Conservation (phyloP, 2,113 vertebrate species). For the Australoheros scitulus region DNA sequence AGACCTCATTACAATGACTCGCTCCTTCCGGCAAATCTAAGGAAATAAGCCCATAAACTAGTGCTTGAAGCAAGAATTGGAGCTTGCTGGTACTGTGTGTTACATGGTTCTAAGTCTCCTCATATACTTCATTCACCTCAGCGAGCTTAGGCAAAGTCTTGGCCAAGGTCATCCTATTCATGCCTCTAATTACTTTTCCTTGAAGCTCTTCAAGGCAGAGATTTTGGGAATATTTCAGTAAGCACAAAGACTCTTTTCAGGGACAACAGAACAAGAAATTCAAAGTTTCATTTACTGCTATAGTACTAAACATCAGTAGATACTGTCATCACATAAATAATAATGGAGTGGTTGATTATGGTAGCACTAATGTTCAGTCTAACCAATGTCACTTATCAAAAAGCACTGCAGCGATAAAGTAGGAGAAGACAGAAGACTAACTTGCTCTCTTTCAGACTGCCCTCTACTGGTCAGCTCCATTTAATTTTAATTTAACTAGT, state of each 20-base stretch:
- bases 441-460: conserved; percentile 2
- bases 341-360: neutral
- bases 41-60: conserved; percentile 20
- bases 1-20: conserved; percentile 55
- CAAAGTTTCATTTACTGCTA: neutral
- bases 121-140: neutral
- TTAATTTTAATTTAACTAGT: neutral
- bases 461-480: conserved; percentile 53
- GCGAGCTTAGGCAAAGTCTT: neutral
- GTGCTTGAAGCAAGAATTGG: neutral
- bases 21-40: conserved; percentile 48
- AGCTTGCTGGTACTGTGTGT: neutral
- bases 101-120: neutral
- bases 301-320: neutral
- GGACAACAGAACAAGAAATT: neutral
- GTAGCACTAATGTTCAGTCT: neutral
- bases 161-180: conserved; percentile 1
- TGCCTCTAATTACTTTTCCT: conserved; percentile 9
- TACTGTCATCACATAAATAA: no score
- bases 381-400: neutral
- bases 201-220: neutral
- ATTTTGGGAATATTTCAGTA: neutral
- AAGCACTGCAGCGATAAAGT: neutral
- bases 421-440: neutral
- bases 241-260: neutral